Evolutionary conservation across 2,888 invertebrate genomes (phyloP).

Genomic region (Eurytoma californica): DNA sequence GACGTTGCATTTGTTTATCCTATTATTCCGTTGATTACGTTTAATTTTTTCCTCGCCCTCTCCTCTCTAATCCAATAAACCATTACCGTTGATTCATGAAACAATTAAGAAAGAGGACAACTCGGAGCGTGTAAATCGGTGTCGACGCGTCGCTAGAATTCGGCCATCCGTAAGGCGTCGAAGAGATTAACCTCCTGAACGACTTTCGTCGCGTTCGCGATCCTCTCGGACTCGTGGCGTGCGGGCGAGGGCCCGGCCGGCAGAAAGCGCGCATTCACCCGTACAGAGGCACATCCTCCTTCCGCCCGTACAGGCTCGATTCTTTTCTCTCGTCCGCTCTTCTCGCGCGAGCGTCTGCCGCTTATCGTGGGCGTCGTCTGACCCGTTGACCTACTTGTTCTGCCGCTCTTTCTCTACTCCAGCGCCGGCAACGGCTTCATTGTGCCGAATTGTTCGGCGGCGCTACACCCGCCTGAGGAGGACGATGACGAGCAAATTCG

Average conservation of each 20-base stretch:
- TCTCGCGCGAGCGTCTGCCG: not conserved
- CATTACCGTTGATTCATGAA: too few relatives aligned
- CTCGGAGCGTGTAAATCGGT: too few relatives aligned
- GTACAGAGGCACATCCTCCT: not conserved
- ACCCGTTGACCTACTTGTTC: conserved; percentile 45
- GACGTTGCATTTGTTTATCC: too few relatives aligned
- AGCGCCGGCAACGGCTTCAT: not conserved
- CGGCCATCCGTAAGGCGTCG: not conserved
- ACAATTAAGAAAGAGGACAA: too few relatives aligned
- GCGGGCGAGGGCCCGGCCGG: not conserved
- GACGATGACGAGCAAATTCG: conserved; percentile 12
- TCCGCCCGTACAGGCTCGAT: not conserved
- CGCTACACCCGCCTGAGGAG: not conserved
- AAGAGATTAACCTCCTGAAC: conserved; percentile 46
- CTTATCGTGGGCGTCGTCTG: conserved; percentile 44
- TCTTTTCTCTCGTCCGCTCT: not conserved
- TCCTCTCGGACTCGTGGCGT: not conserved
- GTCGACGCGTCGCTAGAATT: conserved; percentile 23
- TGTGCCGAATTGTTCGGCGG: not conserved
- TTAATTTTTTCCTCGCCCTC: too few relatives aligned
- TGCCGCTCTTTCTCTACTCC: not conserved
- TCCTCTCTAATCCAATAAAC: too few relatives aligned
- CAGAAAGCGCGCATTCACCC: conserved; percentile 10
- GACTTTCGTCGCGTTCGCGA: conserved; percentile 37
- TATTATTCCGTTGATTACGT: too few relatives aligned